Percentiles rank a stretch among this genome's conserved stretches.
phyloP scores from a whole-genome alignment of 2,113 vertebrate genomes.

The Climacteris rufus region DNA sequence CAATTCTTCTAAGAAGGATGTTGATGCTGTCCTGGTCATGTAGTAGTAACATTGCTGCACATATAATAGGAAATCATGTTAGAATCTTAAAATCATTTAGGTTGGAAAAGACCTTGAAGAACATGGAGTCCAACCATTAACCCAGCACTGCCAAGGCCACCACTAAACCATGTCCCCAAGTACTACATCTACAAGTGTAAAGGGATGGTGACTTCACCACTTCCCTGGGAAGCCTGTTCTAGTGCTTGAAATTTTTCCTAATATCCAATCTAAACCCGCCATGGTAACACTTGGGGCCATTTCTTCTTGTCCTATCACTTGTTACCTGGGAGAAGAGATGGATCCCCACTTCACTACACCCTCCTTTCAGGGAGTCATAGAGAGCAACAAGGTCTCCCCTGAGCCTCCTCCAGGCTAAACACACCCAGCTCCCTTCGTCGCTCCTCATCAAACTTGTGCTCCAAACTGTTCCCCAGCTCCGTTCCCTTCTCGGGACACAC shows the following conservation, averaged over 20 bases:
- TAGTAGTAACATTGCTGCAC: not conserved
- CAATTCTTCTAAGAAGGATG: not conserved
- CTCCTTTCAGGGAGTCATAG: not conserved
- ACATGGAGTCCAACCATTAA: not conserved
- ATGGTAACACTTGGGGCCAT: not conserved
- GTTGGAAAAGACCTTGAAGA: not conserved
- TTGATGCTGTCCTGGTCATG: not conserved
- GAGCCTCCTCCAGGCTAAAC: not conserved
- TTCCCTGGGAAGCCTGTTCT: not conserved
- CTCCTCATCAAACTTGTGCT: not conserved
- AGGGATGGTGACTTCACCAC: not conserved
- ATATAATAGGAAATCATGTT: not conserved
- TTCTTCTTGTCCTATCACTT: not conserved
- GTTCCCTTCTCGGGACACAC: not conserved
- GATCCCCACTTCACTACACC: not conserved
- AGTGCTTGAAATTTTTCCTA: not conserved
- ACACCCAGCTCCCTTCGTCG: rapidly evolving
- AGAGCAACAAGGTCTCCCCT: no score
- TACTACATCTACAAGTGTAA: not conserved
- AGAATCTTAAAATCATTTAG: not conserved
- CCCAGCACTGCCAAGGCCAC: not conserved
- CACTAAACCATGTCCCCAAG: not conserved
- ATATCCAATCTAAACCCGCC: not conserved
- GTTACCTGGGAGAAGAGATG: not conserved
- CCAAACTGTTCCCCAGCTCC: not conserved